Conservation (phyloP, 2,888 invertebrate genomes). For the Dastarcus helophoroides region DNA sequence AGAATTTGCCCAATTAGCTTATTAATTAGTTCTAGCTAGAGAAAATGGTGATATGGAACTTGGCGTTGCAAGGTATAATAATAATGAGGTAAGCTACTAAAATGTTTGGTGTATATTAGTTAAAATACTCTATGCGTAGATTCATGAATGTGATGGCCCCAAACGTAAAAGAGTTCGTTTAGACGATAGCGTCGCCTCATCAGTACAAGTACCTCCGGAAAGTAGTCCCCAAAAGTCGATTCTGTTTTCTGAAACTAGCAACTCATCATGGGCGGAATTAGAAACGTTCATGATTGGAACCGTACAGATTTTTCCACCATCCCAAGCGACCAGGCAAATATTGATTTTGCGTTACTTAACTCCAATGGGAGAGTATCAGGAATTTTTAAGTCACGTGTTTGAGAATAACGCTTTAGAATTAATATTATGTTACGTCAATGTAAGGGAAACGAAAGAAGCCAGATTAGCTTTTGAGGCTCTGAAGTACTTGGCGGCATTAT, state of each 20-base stretch:
- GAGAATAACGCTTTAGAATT: constrained; percentile 85
- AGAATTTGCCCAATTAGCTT: too few species aligned
- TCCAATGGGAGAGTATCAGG: constrained; percentile 96
- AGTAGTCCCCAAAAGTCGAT: constrained; percentile 15
- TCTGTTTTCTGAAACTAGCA: constrained; percentile 49
- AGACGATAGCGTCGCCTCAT: constrained; percentile 12
- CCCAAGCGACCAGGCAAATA: constrained; percentile 80
- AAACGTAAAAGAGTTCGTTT: constrained; percentile 22
- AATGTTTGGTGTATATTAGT: too few species aligned
- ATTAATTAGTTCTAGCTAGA: too few species aligned
- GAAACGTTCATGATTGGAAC: constrained; percentile 81
- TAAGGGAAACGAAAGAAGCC: constrained; percentile 79
- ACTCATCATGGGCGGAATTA: constrained; percentile 87
- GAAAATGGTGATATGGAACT: too few species aligned
- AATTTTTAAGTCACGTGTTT: constrained; percentile 87
- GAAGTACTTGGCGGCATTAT: constrained; percentile 84
- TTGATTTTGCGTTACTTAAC: constrained; percentile 89
- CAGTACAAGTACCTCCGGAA: too few species aligned
- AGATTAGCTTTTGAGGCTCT: constrained; percentile 92
- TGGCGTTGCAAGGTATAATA: too few species aligned
- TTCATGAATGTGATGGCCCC: too few species aligned
- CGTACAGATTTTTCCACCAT: constrained; percentile 83
- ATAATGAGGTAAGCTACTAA: too few species aligned
- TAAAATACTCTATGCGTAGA: too few species aligned
- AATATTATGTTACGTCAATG: constrained; percentile 82